Base-by-base conservation (phyloP, 1,140 invertebrate genomes). In the Drosophila varians region DNA sequence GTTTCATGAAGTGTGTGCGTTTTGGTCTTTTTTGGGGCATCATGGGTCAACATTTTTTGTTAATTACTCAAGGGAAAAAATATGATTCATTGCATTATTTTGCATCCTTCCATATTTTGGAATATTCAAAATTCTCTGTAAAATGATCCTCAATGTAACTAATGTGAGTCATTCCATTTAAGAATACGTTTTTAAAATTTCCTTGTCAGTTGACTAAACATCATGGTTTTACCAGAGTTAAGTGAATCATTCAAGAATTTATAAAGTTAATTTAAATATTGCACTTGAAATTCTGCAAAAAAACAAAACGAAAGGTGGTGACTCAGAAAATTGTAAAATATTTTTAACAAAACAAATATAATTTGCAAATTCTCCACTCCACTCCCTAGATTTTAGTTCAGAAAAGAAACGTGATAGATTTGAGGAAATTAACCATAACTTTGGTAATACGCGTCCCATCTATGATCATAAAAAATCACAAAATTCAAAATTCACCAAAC, bases 1-100 rank as follows among this genome's bases (percentile, higher is more conserved):
- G 61, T 62, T 72, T 40, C 47, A 46, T 51, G 28, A 66, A 34
- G 25, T 14, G 68, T 34, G 2, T 31, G 16, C 19, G 12, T 66
- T 14, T 53, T 12, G n/a, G n/a, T n/a, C n/a, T 12, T 12, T n/a
- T 12, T 4, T 23, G 12, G 19, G 45, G n/a, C 14, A 66, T 23
- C 16, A 2, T 11, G 19, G 61, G 61, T 68, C 47, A 21, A 14
- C 9, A 34, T 53, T 26, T 1, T 11, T 25, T 38, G 54, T 36
- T 46, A 34, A 46, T 45, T 25, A 16, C 9, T 4, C n/a, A 36
- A 36, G 4, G n/a, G 11, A 31, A 54, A 21, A 53, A 19, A 14
- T 21, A 1, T 47, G n/a, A 14, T 25, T 19, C 19, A 7, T 26
- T 14, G 1, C 2, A 1, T 0, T 18, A 45, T 9, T 16, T 14